phyloP scores from a whole-genome alignment of 1,140 invertebrate species.

The Periplaneta americana region DNA sequence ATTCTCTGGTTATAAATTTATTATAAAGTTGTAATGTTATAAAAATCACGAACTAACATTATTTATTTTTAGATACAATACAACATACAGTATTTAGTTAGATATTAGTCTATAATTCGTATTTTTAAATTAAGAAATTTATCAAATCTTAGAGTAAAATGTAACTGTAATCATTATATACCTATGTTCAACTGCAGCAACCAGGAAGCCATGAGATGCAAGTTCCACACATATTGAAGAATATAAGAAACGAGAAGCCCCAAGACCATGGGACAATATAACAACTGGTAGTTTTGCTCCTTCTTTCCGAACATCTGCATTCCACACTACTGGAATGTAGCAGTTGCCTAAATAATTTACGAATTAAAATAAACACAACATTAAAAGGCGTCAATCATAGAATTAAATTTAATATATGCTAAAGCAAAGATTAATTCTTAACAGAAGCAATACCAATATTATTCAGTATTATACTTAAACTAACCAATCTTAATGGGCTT shows the following conservation, averaged over 20 bases:
- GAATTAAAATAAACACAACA: neutral
- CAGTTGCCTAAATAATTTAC: conserved; percentile 33
- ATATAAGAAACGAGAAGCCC: conserved; percentile 54
- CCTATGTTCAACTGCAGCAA: conserved; percentile 59
- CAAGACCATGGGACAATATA: conserved; percentile 62
- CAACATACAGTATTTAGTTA: no score
- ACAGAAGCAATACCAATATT: neutral
- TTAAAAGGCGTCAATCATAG: neutral
- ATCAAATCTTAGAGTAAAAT: no score
- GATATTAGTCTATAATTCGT: no score
- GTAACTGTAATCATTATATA: no score
- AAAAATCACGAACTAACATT: no score
- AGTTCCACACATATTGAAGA: conserved; percentile 52
- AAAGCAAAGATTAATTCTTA: neutral
- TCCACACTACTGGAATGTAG: conserved; percentile 50
- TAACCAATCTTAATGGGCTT: conserved; percentile 14
- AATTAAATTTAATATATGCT: neutral
- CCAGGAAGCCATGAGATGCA: conserved; percentile 59
- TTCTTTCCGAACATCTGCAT: conserved; percentile 34
- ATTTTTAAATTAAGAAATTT: no score
- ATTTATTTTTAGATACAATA: no score
- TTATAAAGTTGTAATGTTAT: no score
- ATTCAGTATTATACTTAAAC: neutral
- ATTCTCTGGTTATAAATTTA: no score
- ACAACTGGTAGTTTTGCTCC: conserved; percentile 48